Evolutionary conservation across 2,888 invertebrate genomes (phyloP).

Genomic region (Argyresthia goedartella): DNA sequence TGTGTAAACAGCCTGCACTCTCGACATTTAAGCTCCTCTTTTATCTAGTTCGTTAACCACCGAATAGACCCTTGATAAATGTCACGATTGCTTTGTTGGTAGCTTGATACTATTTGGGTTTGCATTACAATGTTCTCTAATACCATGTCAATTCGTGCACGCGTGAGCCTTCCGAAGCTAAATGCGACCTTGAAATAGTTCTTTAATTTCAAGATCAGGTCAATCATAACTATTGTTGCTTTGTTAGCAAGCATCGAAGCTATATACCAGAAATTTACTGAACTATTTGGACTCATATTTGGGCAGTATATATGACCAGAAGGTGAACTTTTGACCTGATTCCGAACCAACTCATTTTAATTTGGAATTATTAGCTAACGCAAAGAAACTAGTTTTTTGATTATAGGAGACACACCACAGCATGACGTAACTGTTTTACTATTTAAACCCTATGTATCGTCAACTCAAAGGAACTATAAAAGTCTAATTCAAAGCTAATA

Average conservation of each 20-base stretch:
- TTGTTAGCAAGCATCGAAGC: background rate
- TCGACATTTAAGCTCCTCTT: constrained; percentile 31
- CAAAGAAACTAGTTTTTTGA: no score
- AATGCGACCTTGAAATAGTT: background rate
- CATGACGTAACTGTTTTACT: background rate
- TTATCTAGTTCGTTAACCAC: constrained; percentile 36
- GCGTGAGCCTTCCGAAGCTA: constrained; percentile 21
- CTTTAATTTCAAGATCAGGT: background rate
- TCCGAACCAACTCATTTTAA: no score
- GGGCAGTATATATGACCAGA: no score
- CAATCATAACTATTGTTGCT: background rate
- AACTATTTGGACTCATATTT: no score
- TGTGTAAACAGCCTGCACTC: constrained; percentile 30
- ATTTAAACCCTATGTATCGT: constrained; percentile 38
- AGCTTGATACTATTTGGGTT: constrained; percentile 13
- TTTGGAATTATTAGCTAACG: no score
- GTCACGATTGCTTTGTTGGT: constrained; percentile 37
- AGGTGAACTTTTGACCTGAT: no score
- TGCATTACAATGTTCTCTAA: constrained; percentile 22
- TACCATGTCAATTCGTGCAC: constrained; percentile 21
- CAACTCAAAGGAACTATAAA: constrained; percentile 56
- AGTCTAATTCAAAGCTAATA: constrained; percentile 62
- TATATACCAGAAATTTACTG: no score
- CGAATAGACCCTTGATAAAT: constrained; percentile 28
- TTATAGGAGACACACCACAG: no score